A percentile compares a stretch with the other conserved stretches of the same genome.
phyloP scores from a whole-genome alignment of 2,797 vertebrate genomes.

The Hirundo rustica region DNA sequence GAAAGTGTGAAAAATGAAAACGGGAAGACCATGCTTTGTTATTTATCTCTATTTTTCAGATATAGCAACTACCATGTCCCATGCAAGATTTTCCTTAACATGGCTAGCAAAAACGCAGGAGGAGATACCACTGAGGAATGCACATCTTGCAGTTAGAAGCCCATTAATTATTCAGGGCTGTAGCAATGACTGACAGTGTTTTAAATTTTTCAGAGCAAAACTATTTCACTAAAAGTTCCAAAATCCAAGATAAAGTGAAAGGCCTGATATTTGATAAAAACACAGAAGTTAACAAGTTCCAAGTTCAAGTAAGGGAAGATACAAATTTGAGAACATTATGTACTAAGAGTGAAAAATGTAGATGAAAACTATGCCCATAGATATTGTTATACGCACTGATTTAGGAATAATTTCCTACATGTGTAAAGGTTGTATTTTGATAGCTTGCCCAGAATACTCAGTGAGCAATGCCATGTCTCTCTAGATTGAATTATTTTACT shows the following conservation, averaged over 20 bases:
- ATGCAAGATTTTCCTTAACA: background rate
- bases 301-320: background rate
- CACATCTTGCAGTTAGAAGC: background rate
- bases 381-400: background rate
- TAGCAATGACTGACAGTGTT: background rate
- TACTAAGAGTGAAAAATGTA: background rate
- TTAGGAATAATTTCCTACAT: slow-evolving; percentile 7
- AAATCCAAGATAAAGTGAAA: background rate
- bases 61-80: background rate
- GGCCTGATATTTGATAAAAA: background rate
- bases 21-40: background rate
- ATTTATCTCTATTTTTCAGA: background rate
- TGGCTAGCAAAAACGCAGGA: background rate
- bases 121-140: background rate
- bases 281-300: background rate
- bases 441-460: background rate
- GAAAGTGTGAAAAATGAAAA: background rate
- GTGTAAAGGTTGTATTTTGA: slow-evolving; percentile 37
- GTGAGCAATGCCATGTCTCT: background rate
- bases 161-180: background rate
- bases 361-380: background rate
- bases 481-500: slow-evolving; percentile 12
- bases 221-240: background rate
- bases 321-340: background rate
- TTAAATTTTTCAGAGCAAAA: background rate